Evolutionary conservation across 2,888 invertebrate genomes (phyloP).

Genomic region (Agrotis segetum): DNA sequence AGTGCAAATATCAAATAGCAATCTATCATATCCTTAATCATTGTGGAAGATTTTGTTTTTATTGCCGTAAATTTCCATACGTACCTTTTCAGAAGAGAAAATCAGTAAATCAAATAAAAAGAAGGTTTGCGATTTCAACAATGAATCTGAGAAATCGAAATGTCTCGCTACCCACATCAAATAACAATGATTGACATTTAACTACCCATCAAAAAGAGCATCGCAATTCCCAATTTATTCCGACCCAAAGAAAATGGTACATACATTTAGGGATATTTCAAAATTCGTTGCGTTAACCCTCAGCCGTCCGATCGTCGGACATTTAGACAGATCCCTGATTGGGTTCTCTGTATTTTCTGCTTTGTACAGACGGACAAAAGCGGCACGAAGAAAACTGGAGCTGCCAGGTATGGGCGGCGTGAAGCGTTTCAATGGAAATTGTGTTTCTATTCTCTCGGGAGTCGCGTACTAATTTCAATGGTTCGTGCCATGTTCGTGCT

Average conservation of each 20-base stretch:
- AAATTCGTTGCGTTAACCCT: slow-evolving; percentile 64
- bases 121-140: not conserved
- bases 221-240: slow-evolving; percentile 44
- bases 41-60: not conserved
- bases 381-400: slow-evolving; percentile 74
- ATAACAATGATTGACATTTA: slow-evolving; percentile 28
- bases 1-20: no score
- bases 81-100: not conserved
- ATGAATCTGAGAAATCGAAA: not conserved
- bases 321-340: slow-evolving; percentile 81
- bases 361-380: slow-evolving; percentile 76
- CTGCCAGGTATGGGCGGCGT: slow-evolving; percentile 66
- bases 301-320: slow-evolving; percentile 68
- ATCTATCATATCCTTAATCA: no score
- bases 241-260: slow-evolving; percentile 39
- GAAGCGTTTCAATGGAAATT: slow-evolving; percentile 78
- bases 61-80: not conserved
- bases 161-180: slow-evolving; percentile 3
- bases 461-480: slow-evolving; percentile 71
- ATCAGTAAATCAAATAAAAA: not conserved
- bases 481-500: slow-evolving; percentile 49
- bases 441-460: slow-evolving; percentile 75
- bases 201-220: slow-evolving; percentile 19
- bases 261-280: slow-evolving; percentile 59
- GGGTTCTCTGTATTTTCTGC: slow-evolving; percentile 77